Evolutionary conservation across 2,888 invertebrate species (phyloP).

Genomic region (Pseudococcus longispinus): DNA sequence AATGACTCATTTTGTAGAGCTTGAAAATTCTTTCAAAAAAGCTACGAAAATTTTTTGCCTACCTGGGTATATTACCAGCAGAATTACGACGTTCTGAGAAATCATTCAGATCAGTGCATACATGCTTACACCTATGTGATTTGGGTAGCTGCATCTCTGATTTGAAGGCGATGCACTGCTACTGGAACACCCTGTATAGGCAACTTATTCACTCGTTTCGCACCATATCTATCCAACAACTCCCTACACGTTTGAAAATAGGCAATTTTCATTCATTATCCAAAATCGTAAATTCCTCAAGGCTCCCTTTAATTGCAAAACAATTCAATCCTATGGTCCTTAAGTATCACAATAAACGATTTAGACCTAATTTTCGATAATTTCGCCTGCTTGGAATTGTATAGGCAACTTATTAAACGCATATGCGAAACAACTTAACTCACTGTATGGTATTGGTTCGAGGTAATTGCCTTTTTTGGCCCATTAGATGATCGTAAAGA

Average conservation of each 20-base stretch:
- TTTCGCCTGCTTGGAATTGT: not conserved
- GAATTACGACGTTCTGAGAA: too few species aligned
- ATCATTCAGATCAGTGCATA: too few species aligned
- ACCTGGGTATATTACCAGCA: too few species aligned
- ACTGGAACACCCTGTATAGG: not conserved
- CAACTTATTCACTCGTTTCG: not conserved
- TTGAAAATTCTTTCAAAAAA: too few species aligned
- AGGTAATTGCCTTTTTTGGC: not conserved
- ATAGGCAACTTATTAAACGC: not conserved
- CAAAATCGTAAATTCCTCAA: not conserved
- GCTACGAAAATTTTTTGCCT: too few species aligned
- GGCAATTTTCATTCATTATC: not conserved
- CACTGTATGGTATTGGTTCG: not conserved
- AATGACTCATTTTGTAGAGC: too few species aligned
- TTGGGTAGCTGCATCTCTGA: too few species aligned
- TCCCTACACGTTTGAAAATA: not conserved
- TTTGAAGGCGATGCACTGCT: too few species aligned
- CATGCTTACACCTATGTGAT: too few species aligned
- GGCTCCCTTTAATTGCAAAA: not conserved
- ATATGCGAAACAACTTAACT: not conserved
- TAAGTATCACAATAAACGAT: not conserved
- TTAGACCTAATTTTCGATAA: not conserved
- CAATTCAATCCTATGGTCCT: not conserved
- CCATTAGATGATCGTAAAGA: not conserved
- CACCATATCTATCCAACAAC: not conserved